phyloP scores from a whole-genome alignment of 2,113 vertebrate species.

The Agelaius tricolor region DNA sequence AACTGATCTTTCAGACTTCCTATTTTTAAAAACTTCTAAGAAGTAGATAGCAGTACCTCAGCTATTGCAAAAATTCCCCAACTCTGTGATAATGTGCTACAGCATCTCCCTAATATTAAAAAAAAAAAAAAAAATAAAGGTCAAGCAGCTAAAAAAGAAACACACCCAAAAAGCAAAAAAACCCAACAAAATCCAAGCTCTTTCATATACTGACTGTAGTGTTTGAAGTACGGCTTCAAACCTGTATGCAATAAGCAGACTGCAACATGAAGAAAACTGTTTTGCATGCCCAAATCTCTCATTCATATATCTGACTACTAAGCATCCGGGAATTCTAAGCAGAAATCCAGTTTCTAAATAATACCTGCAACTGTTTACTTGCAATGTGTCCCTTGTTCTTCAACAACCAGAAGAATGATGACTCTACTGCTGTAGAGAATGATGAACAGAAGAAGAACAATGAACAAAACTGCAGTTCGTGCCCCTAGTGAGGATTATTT shows the following conservation, averaged over 20 bases:
- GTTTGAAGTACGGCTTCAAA: neutral
- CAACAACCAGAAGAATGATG: neutral
- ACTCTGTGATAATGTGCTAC: neutral
- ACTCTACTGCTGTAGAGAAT: neutral
- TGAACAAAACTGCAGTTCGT: neutral
- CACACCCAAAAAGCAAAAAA: neutral
- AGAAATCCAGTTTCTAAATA: neutral
- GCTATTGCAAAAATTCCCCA: neutral
- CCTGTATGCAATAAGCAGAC: neutral
- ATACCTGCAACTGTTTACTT: neutral
- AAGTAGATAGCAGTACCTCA: neutral
- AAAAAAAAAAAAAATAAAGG: neutral
- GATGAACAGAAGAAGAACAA: neutral
- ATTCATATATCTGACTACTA: neutral
- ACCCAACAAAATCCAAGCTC: fast-evolving
- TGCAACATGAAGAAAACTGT: neutral
- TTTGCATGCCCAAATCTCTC: neutral
- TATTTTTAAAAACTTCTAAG: neutral
- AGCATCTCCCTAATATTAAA: neutral
- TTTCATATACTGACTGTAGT: neutral
- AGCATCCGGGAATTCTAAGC: neutral
- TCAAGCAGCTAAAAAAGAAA: neutral
- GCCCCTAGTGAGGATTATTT: neutral
- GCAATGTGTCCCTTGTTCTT: fast-evolving
- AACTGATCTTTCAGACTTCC: neutral